A percentile compares a stretch with the other conserved stretches of the same genome.
Evolutionary conservation across 2,888 invertebrate genomes (phyloP).

Genomic region (Scaptomyza tumidula): DNA sequence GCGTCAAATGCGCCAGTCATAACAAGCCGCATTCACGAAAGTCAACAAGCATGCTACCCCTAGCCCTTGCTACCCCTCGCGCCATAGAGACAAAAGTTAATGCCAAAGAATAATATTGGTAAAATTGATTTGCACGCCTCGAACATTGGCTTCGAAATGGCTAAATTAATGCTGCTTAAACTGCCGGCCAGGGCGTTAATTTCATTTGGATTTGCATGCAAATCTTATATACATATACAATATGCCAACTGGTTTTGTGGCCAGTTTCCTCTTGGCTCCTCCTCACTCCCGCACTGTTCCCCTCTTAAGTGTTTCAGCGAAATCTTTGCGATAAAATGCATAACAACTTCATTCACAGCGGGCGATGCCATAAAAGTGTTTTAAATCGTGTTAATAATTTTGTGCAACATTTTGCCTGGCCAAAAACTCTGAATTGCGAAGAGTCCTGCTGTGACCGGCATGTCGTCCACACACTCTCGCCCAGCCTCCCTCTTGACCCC

Average conservation of each 20-base stretch:
- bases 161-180: slow-evolving; percentile 75
- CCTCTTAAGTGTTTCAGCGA: slow-evolving; percentile 60
- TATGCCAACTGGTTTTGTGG: slow-evolving; percentile 52
- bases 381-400: slow-evolving; percentile 84
- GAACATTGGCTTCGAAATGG: slow-evolving; percentile 50
- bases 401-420: slow-evolving; percentile 75
- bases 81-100: neutral
- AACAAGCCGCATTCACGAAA: slow-evolving; percentile 62
- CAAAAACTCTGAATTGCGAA: slow-evolving; percentile 70
- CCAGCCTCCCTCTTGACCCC: slow-evolving; percentile 19
- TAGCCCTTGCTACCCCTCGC: neutral
- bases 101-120: slow-evolving; percentile 35
- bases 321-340: slow-evolving; percentile 78
- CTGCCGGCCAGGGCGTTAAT: slow-evolving; percentile 74
- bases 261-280: neutral
- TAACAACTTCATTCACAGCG: slow-evolving; percentile 84
- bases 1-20: slow-evolving; percentile 76
- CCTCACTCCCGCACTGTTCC: neutral
- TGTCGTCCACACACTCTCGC: slow-evolving; percentile 66
- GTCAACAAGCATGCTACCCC: slow-evolving; percentile 36
- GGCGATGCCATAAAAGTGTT: slow-evolving; percentile 84
- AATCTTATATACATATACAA: slow-evolving; percentile 5
- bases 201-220: slow-evolving; percentile 71
- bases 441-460: slow-evolving; percentile 77
- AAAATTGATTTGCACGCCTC: slow-evolving; percentile 72